Conservation (phyloP, 2,888 invertebrate species). For the Campoletis raptor region DNA sequence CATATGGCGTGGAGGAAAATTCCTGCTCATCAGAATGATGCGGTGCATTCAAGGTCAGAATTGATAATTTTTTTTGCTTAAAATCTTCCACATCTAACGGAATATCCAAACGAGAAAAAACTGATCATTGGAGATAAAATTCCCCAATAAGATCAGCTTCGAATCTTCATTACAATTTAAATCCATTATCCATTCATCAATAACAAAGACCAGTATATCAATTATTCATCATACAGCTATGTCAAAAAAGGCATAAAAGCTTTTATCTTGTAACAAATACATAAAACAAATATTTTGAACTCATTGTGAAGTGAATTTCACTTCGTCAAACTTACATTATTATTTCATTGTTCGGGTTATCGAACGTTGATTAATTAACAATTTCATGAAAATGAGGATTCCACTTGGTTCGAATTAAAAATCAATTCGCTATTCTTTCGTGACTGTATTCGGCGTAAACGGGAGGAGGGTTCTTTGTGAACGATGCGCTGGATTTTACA, state of each 20-base stretch:
- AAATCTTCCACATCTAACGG: neutral
- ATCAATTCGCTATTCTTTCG: neutral
- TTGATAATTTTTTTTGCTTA: neutral
- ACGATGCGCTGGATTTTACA: neutral
- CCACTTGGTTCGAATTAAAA: neutral
- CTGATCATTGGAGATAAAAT: neutral
- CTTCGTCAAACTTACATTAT: neutral
- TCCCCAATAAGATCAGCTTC: neutral
- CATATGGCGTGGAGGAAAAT: neutral
- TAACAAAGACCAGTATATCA: neutral
- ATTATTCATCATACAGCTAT: too few species aligned
- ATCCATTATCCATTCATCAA: neutral
- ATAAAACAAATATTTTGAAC: neutral
- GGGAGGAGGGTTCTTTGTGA: conserved; percentile 14
- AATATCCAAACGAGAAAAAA: neutral
- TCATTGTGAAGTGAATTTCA: neutral
- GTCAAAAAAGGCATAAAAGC: neutral
- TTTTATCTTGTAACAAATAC: neutral
- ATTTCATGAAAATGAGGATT: neutral
- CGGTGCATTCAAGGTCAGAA: conserved; percentile 26
- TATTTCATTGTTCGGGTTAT: neutral
- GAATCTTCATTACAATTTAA: neutral
- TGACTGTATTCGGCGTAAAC: neutral
- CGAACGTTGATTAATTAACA: neutral
- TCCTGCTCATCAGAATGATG: neutral